Conservation (phyloP, 2,797 vertebrate species). For the Melanotaenia parkinsoni region DNA sequence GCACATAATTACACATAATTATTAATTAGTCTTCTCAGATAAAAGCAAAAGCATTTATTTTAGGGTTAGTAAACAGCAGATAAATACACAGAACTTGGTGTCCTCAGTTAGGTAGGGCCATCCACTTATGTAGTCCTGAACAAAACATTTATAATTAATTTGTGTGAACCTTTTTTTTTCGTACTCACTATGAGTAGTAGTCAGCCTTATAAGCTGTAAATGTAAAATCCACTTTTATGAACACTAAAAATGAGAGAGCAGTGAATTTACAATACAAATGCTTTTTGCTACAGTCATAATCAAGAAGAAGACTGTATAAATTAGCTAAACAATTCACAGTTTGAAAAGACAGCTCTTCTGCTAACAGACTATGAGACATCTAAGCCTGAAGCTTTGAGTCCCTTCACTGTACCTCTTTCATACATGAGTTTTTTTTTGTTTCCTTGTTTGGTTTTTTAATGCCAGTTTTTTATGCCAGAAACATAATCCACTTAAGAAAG, state of each 20-base stretch:
- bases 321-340: background rate
- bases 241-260: background rate
- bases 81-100: too few relatives aligned
- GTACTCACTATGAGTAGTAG: background rate
- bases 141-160: conserved; percentile 19
- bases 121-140: background rate
- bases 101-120: too few relatives aligned
- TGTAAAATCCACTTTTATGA: conserved; percentile 6
- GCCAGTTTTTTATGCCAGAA: too few relatives aligned
- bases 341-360: conserved; percentile 16
- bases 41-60: too few relatives aligned
- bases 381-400: conserved; percentile 33
- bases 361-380: conserved; percentile 13
- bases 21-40: too few relatives aligned
- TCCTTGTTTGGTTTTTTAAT: too few relatives aligned
- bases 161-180: background rate
- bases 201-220: conserved; percentile 13
- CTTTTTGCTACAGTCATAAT: background rate
- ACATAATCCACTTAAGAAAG: too few relatives aligned
- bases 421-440: too few relatives aligned
- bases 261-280: background rate
- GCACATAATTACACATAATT: too few relatives aligned
- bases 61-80: too few relatives aligned
- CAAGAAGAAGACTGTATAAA: background rate
- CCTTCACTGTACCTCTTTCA: conserved; percentile 20